Percentiles rank a stretch among this genome's conserved stretches.
Conservation (phyloP, 2,888 invertebrate genomes). For the Sceliomorpha sp. region DNA sequence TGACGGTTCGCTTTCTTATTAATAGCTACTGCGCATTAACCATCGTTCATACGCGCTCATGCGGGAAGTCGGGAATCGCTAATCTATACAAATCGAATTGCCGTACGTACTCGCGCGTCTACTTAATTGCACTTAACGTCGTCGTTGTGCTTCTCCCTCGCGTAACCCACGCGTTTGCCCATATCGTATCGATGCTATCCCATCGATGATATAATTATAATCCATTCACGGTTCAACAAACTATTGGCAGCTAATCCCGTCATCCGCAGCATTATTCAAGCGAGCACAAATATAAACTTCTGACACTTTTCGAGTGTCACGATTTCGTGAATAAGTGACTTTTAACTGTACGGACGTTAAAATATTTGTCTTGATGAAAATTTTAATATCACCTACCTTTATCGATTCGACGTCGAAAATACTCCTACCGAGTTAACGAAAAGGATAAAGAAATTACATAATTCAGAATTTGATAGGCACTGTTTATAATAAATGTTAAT, state of each 20-base stretch:
- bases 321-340: no score
- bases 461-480: no score
- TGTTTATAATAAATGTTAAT: no score
- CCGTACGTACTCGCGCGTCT: conserved; percentile 58
- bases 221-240: conserved; percentile 44
- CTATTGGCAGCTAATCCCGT: conserved; percentile 33
- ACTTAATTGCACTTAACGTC: conserved; percentile 62
- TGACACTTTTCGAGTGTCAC: no score
- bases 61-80: conserved; percentile 63
- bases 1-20: conserved; percentile 67
- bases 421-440: no score
- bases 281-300: no score
- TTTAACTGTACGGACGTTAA: no score
- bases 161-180: conserved; percentile 26
- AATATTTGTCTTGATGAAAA: no score
- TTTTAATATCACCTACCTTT: no score
- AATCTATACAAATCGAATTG: conserved; percentile 68
- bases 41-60: conserved; percentile 70
- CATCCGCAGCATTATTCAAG: conserved; percentile 22
- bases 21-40: conserved; percentile 77
- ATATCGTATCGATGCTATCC: conserved; percentile 32
- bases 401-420: no score
- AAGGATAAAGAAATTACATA: no score
- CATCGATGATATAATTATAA: conserved; percentile 37
- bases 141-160: conserved; percentile 56